Percentiles rank a stretch among this genome's conserved stretches.
Conservation (phyloP, 2,113 vertebrate genomes). For the Athene noctua region DNA sequence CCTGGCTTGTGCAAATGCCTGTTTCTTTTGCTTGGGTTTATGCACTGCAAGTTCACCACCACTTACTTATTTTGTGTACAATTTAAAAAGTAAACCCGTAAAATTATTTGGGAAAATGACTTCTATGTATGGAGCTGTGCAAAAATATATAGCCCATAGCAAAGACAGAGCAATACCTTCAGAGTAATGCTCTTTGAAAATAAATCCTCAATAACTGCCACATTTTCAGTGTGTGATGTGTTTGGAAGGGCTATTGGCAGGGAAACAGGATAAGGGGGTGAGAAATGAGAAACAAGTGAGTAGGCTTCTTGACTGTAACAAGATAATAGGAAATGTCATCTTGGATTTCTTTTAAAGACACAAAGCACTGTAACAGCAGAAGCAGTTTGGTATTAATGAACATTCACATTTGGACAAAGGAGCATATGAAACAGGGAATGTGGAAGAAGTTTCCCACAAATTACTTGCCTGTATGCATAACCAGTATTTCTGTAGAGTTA, state of each 20-base stretch:
- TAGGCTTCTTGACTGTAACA: background rate
- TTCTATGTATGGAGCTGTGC: background rate
- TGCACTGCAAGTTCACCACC: background rate
- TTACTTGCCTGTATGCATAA: background rate
- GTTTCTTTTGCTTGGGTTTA: background rate
- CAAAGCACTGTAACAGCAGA: background rate
- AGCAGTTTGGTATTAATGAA: background rate
- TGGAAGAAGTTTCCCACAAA: background rate
- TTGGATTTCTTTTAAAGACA: background rate
- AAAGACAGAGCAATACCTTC: background rate
- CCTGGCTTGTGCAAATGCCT: background rate
- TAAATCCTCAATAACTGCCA: background rate
- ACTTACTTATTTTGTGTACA: background rate
- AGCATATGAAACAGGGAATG: background rate
- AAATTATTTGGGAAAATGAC: background rate
- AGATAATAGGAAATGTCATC: background rate
- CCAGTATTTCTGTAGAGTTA: background rate
- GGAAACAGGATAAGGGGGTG: background rate
- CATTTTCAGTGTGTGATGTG: background rate
- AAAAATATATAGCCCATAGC: background rate
- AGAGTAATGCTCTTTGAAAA: background rate
- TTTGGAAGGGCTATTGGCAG: background rate
- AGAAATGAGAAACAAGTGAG: background rate
- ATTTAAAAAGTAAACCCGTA: background rate
- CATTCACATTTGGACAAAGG: background rate